Evolutionary conservation across 2,888 invertebrate genomes (phyloP).

Genomic region (Oasisia sp.): DNA sequence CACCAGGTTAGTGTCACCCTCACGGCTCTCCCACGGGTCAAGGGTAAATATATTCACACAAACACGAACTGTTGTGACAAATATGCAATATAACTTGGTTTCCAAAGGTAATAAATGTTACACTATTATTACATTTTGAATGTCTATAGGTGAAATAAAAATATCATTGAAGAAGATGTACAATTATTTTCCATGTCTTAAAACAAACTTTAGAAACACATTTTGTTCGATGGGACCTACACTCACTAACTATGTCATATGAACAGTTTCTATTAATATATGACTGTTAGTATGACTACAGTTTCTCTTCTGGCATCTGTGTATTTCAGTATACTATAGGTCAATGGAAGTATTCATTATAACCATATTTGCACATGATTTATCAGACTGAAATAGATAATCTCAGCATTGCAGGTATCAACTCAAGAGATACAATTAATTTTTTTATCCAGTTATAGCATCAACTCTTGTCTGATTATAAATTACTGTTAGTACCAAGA

Average conservation of each 20-base stretch:
- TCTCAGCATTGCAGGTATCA: not conserved
- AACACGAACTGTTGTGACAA: no score
- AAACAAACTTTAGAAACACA: no score
- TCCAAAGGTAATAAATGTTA: no score
- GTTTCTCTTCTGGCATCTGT: not conserved
- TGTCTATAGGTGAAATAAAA: no score
- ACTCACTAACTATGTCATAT: no score
- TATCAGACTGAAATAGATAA: not conserved
- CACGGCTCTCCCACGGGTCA: not conserved
- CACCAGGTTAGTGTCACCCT: conserved; percentile 74
- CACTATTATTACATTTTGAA: no score
- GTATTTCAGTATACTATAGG: not conserved
- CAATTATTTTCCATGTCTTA: no score
- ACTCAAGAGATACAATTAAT: not conserved
- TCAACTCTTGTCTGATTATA: not conserved
- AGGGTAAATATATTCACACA: not conserved
- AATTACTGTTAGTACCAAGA: not conserved
- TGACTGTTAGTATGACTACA: no score
- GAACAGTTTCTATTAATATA: no score
- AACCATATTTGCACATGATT: not conserved
- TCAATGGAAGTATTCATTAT: not conserved
- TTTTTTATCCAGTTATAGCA: not conserved
- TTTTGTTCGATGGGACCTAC: no score
- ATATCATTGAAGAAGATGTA: no score
- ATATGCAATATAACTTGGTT: no score